Evolutionary conservation across 2,888 invertebrate genomes (phyloP).

Genomic region (Artemia sinica): DNA sequence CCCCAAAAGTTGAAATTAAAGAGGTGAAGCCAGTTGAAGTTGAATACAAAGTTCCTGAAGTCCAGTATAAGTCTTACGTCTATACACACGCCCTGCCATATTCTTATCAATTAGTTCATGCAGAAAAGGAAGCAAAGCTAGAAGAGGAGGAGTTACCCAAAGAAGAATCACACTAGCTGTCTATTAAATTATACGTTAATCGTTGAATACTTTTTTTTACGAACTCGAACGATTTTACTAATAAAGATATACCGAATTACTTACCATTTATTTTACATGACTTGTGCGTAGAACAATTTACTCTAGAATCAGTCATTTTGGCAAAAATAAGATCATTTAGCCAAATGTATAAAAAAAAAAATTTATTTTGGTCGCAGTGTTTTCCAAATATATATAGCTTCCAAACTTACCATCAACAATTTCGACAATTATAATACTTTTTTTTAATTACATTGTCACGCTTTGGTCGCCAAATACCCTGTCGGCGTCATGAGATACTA

Average conservation of each 20-base stretch:
- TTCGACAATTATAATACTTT: too few species aligned
- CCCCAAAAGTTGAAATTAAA: constrained; percentile 15
- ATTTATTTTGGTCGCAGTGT: too few species aligned
- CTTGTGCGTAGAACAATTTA: too few species aligned
- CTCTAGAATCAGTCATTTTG: too few species aligned
- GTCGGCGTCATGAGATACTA: too few species aligned
- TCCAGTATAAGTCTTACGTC: background rate
- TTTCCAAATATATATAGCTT: too few species aligned
- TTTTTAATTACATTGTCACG: too few species aligned
- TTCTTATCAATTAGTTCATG: background rate
- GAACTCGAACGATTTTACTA: background rate
- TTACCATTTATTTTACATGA: too few species aligned
- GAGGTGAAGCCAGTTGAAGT: constrained; percentile 5
- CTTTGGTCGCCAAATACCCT: too few species aligned
- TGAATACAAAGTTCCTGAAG: background rate
- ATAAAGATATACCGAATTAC: background rate
- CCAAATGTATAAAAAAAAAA: too few species aligned
- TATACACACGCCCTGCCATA: background rate
- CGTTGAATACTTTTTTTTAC: background rate
- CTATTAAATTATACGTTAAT: background rate
- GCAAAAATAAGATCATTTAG: too few species aligned
- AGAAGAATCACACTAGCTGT: background rate
- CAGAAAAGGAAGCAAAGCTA: background rate
- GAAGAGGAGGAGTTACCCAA: background rate
- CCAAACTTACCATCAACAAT: too few species aligned